Conservation (phyloP, 2,113 vertebrate genomes). For the Polyodon spathula region DNA sequence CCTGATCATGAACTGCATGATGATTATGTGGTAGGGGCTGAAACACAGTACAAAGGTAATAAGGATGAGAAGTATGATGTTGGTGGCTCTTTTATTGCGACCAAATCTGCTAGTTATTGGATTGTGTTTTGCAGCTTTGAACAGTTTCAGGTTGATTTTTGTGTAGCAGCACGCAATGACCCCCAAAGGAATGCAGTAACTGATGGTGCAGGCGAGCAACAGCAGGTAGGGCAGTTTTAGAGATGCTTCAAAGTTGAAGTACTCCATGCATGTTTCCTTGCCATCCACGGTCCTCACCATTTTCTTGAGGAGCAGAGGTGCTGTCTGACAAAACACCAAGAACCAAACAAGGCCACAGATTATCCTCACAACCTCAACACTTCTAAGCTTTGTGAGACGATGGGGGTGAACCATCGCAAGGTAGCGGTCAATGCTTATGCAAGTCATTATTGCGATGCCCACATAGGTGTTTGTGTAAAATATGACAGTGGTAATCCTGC, state of each 20-base stretch:
- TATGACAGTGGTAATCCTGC: conserved; percentile 55
- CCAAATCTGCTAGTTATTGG: conserved; percentile 36
- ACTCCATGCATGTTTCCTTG: conserved; percentile 70
- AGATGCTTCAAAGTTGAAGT: conserved; percentile 51
- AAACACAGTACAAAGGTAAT: conserved; percentile 61
- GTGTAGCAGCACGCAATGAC: conserved; percentile 65
- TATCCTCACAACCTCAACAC: conserved; percentile 37
- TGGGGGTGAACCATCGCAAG: conserved; percentile 64
- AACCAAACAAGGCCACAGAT: conserved; percentile 61
- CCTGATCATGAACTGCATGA: conserved; percentile 64
- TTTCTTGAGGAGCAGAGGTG: conserved; percentile 51
- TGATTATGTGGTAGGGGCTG: conserved; percentile 67
- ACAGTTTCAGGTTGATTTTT: conserved; percentile 62
- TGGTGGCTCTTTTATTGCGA: conserved; percentile 54
- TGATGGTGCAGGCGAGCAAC: conserved; percentile 49
- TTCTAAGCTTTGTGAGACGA: conserved; percentile 41
- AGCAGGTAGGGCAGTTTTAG: conserved; percentile 50
- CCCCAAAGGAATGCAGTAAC: conserved; percentile 59
- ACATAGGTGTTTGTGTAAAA: conserved; percentile 72
- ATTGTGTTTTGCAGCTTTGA: conserved; percentile 49
- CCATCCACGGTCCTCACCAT: conserved; percentile 37
- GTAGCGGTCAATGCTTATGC: conserved; percentile 68
- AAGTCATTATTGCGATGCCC: conserved; percentile 73
- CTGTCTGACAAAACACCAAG: conserved; percentile 51
- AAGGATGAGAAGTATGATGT: conserved; percentile 61